These are phyloP conservation scores for Andrena bucephala DNA, from an alignment of 2,888 invertebrate species.

Conservation along the genomic window DNA sequence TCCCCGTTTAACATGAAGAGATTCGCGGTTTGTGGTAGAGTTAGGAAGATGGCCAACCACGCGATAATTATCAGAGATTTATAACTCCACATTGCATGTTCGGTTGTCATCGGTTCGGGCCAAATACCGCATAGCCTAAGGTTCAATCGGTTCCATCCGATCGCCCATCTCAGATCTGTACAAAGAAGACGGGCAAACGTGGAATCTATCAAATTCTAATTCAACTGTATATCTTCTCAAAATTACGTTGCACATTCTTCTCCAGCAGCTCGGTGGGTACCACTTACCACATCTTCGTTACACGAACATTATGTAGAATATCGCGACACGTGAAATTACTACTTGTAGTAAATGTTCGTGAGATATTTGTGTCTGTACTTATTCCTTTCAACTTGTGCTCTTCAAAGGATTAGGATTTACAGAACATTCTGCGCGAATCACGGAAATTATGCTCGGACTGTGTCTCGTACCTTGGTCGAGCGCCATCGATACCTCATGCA, in stretches of 20 bases:
- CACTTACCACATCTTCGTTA: too few relatives aligned
- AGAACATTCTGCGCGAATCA: too few relatives aligned
- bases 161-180: constrained; percentile 1
- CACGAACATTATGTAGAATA: too few relatives aligned
- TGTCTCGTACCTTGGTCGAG: constrained; percentile 1
- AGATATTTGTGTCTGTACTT: too few relatives aligned
- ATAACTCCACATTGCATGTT: background rate
- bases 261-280: too few relatives aligned
- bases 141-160: constrained; percentile 22
- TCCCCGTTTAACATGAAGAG: background rate
- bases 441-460: too few relatives aligned
- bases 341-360: too few relatives aligned
- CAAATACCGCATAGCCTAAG: background rate
- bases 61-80: background rate
- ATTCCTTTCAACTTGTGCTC: too few relatives aligned
- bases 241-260: too few relatives aligned
- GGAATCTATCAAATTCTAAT: background rate
- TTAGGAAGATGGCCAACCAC: background rate
- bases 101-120: background rate
- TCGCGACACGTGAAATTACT: too few relatives aligned
- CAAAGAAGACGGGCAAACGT: background rate
- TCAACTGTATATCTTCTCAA: too few relatives aligned
- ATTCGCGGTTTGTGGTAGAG: background rate
- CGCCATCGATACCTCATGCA: background rate
- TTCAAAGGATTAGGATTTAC: too few relatives aligned